Evolutionary conservation across 2,113 vertebrate genomes (phyloP).

Genomic region (Trematomus loennbergii): DNA sequence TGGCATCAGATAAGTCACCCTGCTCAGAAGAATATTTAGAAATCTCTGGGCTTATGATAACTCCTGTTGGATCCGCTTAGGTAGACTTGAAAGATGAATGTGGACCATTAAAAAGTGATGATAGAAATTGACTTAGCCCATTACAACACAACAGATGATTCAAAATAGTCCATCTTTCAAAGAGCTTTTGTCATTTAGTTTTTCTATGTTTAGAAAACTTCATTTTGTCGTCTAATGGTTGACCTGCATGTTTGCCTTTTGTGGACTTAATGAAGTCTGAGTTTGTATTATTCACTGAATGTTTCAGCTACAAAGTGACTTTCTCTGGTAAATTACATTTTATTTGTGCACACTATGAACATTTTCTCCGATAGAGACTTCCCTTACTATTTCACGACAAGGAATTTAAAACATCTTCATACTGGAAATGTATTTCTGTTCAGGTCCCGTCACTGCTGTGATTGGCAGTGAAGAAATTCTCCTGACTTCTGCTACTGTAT

Average conservation of each 20-base stretch:
- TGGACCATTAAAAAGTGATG: conserved; percentile 63
- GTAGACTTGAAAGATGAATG: conserved; percentile 72
- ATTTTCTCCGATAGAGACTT: neutral
- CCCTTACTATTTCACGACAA: no score
- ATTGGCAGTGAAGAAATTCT: neutral
- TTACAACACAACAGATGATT: conserved; percentile 37
- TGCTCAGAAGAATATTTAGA: conserved; percentile 62
- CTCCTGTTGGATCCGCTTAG: conserved; percentile 73
- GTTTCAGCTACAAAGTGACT: neutral
- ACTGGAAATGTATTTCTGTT: neutral
- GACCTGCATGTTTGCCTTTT: neutral
- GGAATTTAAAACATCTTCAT: no score
- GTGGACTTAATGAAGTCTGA: neutral
- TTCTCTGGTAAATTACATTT: neutral
- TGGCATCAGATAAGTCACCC: conserved; percentile 79
- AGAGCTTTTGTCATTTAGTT: conserved; percentile 17
- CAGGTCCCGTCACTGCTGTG: neutral
- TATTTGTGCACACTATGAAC: neutral
- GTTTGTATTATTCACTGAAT: neutral
- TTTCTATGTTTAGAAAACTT: conserved; percentile 1
- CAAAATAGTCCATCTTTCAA: conserved; percentile 29
- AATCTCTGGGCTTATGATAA: conserved; percentile 71
- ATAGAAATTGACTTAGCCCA: conserved; percentile 49
- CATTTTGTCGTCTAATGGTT: neutral
- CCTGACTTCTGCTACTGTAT: neutral